Evolutionary conservation across 2,113 vertebrate genomes (phyloP), one percentile per base, ranked within the genome.

Genomic region (Trogon surrucura): DNA sequence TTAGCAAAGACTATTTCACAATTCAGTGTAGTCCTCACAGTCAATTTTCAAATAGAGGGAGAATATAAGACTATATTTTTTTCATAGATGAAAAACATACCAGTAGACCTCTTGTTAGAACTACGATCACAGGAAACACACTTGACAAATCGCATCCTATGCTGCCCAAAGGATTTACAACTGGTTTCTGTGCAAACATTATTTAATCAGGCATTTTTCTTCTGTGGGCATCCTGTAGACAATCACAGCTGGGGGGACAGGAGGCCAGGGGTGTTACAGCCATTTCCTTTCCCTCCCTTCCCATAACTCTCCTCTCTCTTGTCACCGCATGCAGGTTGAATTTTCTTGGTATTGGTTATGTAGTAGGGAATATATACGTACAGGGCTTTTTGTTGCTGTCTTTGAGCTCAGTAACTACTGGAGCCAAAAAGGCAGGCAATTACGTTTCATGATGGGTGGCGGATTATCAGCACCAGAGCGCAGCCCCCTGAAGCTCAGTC

Each of bases 1-100:
- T 92, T 95, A 88, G 22, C 57, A 81, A 94, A 88, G 69, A 95
- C 95, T 94, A 89, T 93, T 92, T 83, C 69, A 79, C 69, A 94
- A 62, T 74, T 95, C 83, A 85, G 48, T 56, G 70, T 38, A 73
- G 91, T 77, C 48, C 47, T 87, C 65, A 84, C 50, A 88, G 84
- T 64, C 27, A 25, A 57, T 83, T 77, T 91, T 88, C 16, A 10
- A 75, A 85, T 4, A 41, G 53, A 95, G 87, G 47, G 47, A 1
- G 26, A 88, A 82, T n/a, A 58, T 34, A 51, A 92, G 62, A 53
- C n/a, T 91, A 64, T 10, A 13, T 53, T 67, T 50, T 74, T 88
- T 88, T 91, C 38, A 88, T 71, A 30, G 65, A 85, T 86, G 50
- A 90, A 92, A 94, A 88, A 61, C 32, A 51, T 14, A 11, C 67